phyloP scores from a whole-genome alignment of 1,140 invertebrate species.

The Drosophila tani region DNA sequence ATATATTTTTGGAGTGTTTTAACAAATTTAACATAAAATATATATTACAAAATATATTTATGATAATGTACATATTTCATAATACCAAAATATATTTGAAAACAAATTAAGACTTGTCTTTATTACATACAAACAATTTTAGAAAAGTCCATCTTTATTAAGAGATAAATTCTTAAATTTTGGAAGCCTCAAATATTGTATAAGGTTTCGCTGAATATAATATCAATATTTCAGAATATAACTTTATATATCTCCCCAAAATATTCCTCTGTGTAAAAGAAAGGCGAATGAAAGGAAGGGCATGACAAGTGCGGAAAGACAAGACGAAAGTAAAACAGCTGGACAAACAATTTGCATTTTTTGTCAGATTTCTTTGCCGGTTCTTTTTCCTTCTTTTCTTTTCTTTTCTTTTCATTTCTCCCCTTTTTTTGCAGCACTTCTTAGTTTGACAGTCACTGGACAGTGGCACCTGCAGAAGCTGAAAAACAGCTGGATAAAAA shows the following conservation, averaged over 20 bases:
- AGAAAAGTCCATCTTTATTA: too few species aligned
- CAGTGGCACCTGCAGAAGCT: slow-evolving; percentile 24
- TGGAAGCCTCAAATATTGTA: too few species aligned
- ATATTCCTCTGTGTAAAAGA: slow-evolving; percentile 3
- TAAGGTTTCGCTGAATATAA: too few species aligned
- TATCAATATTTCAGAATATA: background rate
- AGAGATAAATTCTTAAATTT: too few species aligned
- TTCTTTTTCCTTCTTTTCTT: slow-evolving; percentile 1
- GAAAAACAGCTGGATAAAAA: slow-evolving; percentile 2
- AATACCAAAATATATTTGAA: too few species aligned
- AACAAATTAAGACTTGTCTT: too few species aligned
- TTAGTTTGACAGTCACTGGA: slow-evolving; percentile 40
- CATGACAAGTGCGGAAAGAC: slow-evolving; percentile 42
- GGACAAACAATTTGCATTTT: slow-evolving; percentile 55
- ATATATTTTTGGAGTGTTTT: too few species aligned
- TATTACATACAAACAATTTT: too few species aligned
- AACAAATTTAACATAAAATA: too few species aligned
- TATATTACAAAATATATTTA: too few species aligned
- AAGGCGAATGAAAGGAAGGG: background rate
- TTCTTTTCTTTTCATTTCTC: background rate
- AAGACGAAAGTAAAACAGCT: slow-evolving; percentile 59
- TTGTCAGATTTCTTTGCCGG: slow-evolving; percentile 30
- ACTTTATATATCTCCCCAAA: background rate
- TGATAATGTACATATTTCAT: too few species aligned
- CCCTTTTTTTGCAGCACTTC: slow-evolving; percentile 1